These are phyloP conservation scores for Dysdera silvatica DNA, from an alignment of 1,140 invertebrate genomes.

Conservation along the genomic window DNA sequence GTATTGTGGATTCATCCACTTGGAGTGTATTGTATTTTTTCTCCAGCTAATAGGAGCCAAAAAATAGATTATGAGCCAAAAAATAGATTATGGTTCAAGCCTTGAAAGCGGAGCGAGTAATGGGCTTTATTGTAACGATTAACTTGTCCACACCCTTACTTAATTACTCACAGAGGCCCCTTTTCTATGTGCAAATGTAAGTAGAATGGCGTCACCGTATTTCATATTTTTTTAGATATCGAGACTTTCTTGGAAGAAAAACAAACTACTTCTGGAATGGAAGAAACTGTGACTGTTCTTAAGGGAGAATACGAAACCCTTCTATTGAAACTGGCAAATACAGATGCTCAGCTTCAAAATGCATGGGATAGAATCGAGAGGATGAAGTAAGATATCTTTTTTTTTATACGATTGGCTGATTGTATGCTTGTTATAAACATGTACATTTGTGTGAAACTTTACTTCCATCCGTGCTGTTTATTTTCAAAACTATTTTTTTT, in stretches of 20 bases:
- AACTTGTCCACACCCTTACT: too few relatives aligned
- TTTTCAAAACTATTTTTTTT: not conserved
- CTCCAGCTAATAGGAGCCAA: too few relatives aligned
- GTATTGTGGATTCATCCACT: too few relatives aligned
- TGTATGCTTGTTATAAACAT: too few relatives aligned
- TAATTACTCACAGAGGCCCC: too few relatives aligned
- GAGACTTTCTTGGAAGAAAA: conserved; percentile 18
- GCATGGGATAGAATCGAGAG: conserved; percentile 13
- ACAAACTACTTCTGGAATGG: not conserved
- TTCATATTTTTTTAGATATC: conserved; percentile 29
- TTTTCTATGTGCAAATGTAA: not conserved
- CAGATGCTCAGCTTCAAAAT: conserved; percentile 13
- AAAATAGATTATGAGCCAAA: too few relatives aligned
- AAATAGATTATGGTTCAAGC: too few relatives aligned
- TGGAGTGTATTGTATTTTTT: too few relatives aligned
- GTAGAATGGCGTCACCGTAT: not conserved
- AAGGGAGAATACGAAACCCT: conserved; percentile 4
- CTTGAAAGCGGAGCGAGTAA: too few relatives aligned
- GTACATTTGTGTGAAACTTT: too few relatives aligned
- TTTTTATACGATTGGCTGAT: not conserved
- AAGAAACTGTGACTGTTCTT: conserved; percentile 1
- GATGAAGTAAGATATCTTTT: conserved; percentile 16
- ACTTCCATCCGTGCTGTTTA: too few relatives aligned
- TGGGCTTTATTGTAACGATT: too few relatives aligned
- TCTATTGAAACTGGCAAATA: not conserved